Evolutionary conservation across 2,113 vertebrate genomes (phyloP), one percentile per base, ranked within the genome.

Genomic region (Pluvianellus socialis): DNA sequence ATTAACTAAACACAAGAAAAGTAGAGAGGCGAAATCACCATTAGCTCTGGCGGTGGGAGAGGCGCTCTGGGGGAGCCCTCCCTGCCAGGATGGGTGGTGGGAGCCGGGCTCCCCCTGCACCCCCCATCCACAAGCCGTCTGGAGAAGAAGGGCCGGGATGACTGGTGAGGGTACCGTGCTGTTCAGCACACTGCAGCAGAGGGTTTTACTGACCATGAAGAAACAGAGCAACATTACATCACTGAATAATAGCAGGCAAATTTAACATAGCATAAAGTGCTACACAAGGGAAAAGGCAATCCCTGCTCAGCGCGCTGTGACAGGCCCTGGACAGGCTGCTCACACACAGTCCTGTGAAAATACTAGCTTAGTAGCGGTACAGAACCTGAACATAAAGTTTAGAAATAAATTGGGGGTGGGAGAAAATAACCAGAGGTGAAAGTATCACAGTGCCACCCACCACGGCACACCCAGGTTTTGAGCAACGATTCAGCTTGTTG

Each of bases 401-500:
- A 52, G 30, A 70, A 24, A 62, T n/a, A 22, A 61, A 70, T 3
- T 40, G 30, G 5, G 28, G 7, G 38, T 38, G 38, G 8, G 10
- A 26, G 42, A 32, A 18, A 18, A 19, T 11, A 38, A 33, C 3
- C 33, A 16, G n/a, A 59, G 28, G 9, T 21, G 10, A 20, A 52
- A 32, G 27, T 9, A 14, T 6, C 5, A 3, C 42, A 22, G 19
- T 6, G 22, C 38, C 50, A 40, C 12, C 7, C 56, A 9, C 11
- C 3, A 1, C 44, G 12, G 67, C 1, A 0, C 4, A 15, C 0
- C 0, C 10, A 2, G 1, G 12, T 17, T 56, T 13, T 32, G 32
- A 42, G 44, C 10, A n/a, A 30, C 1, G 0, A 2, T 11, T 30
- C 15, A 10, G 19, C 13, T 49, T 15, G 24, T 2, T 0, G 10